These are phyloP conservation scores for Pogoniulus pusillus DNA, from an alignment of 2,797 vertebrate species.

Conservation along the genomic window DNA sequence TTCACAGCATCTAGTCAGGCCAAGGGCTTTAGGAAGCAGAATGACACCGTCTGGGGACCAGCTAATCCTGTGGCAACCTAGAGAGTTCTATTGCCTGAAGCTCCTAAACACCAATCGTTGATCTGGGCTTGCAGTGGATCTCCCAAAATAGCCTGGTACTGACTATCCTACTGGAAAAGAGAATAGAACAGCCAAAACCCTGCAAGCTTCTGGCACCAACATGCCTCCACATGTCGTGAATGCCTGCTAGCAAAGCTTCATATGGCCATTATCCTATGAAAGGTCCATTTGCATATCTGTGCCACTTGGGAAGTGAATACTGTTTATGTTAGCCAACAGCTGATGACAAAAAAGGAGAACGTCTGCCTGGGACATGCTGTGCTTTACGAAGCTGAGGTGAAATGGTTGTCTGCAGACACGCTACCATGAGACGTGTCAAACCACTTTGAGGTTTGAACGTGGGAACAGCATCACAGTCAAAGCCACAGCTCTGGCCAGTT, in stretches of 20 bases:
- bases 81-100: not conserved
- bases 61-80: constrained; percentile 14
- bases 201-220: constrained; percentile 52
- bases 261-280: constrained; percentile 46
- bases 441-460: not conserved
- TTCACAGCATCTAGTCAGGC: not conserved
- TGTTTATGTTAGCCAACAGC: constrained; percentile 34
- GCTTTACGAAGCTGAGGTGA: not conserved
- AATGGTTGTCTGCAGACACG: not conserved
- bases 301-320: constrained; percentile 43
- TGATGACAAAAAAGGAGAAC: not conserved
- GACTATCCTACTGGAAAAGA: constrained; percentile 46
- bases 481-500: not conserved
- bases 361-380: constrained; percentile 17
- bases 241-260: constrained; percentile 57
- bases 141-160: constrained; percentile 52
- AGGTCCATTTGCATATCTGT: constrained; percentile 51
- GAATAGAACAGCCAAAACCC: constrained; percentile 48
- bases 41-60: not conserved
- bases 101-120: not conserved
- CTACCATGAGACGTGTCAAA: not conserved
- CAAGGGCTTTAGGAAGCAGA: constrained; percentile 13
- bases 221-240: not conserved
- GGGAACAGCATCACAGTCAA: not conserved
- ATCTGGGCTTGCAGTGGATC: not conserved